Evolutionary conservation across 2,113 vertebrate genomes (phyloP).

Genomic region (Labeo rohita): DNA sequence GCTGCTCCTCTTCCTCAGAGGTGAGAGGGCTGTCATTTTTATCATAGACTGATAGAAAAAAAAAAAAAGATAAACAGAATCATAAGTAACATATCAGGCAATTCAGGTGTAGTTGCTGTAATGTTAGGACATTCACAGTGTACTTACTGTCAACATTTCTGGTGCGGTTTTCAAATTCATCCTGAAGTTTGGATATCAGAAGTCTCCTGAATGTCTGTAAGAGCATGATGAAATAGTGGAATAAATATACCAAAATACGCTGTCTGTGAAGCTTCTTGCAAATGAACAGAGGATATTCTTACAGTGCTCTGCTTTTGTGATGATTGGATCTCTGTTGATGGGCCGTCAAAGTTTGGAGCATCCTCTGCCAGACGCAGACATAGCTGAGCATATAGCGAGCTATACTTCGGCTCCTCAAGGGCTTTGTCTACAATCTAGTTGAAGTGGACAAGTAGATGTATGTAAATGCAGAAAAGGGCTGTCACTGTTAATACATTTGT

Average conservation of each 20-base stretch:
- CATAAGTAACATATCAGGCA: neutral
- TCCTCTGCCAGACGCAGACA: slow-evolving; percentile 95
- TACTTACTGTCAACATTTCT: slow-evolving; percentile 98
- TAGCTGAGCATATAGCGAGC: slow-evolving; percentile 93
- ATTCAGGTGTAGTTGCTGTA: neutral
- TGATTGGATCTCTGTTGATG: slow-evolving; percentile 83
- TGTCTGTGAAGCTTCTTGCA: neutral
- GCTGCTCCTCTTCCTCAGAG: slow-evolving; percentile 98
- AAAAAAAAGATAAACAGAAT: slow-evolving; percentile 1
- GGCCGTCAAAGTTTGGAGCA: slow-evolving; percentile 94
- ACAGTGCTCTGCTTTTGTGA: slow-evolving; percentile 96
- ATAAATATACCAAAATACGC: neutral
- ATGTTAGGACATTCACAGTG: neutral
- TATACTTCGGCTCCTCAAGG: slow-evolving; percentile 99
- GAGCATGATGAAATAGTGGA: neutral
- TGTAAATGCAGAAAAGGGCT: too few species aligned
- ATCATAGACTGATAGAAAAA: slow-evolving; percentile 87
- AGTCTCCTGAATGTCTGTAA: slow-evolving; percentile 98
- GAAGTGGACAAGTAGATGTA: too few species aligned
- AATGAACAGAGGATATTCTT: slow-evolving; percentile 59
- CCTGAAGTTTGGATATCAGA: slow-evolving; percentile 99
- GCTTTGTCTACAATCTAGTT: slow-evolving; percentile 99
- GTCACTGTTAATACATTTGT: too few species aligned
- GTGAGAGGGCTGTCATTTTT: slow-evolving; percentile 98
- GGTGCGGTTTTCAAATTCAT: slow-evolving; percentile 99